Evolutionary conservation across 2,888 invertebrate species (phyloP).

Genomic region (Orthosia cruda): DNA sequence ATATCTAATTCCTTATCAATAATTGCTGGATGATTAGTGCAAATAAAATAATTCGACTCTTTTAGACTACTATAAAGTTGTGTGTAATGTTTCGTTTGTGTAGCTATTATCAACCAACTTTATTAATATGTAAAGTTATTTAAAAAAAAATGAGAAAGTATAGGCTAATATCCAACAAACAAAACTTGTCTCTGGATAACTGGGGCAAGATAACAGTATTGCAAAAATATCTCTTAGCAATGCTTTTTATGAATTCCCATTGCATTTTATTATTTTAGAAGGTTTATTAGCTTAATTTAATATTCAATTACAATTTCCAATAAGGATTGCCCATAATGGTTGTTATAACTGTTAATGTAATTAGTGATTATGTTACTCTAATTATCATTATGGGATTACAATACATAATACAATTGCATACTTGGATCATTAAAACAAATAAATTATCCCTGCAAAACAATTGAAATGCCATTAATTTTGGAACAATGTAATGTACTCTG

Average conservation of each 20-base stretch:
- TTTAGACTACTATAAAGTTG: neutral
- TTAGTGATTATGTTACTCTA: constrained; percentile 30
- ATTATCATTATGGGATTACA: constrained; percentile 37
- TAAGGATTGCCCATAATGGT: constrained; percentile 13
- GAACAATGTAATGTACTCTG: neutral
- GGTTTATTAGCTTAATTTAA: neutral
- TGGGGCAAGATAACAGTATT: constrained; percentile 53
- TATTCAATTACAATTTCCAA: constrained; percentile 7
- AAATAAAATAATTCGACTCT: neutral
- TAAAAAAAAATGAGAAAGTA: constrained; percentile 37
- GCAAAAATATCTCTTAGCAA: constrained; percentile 8
- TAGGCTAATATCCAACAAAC: constrained; percentile 11
- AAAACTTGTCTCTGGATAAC: constrained; percentile 49
- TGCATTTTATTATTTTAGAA: constrained; percentile 10
- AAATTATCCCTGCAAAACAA: neutral
- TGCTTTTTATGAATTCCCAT: constrained; percentile 10
- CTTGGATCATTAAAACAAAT: constrained; percentile 24
- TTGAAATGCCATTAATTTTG: constrained; percentile 1
- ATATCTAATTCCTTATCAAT: neutral
- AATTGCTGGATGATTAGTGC: constrained; percentile 3
- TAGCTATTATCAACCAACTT: neutral
- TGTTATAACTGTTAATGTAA: constrained; percentile 34
- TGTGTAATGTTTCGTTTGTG: neutral
- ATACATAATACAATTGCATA: too few species aligned
- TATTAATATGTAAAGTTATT: neutral